These are phyloP conservation scores for Tachypleus tridentatus DNA, from an alignment of 1,140 invertebrate species.

Conservation along the genomic window DNA sequence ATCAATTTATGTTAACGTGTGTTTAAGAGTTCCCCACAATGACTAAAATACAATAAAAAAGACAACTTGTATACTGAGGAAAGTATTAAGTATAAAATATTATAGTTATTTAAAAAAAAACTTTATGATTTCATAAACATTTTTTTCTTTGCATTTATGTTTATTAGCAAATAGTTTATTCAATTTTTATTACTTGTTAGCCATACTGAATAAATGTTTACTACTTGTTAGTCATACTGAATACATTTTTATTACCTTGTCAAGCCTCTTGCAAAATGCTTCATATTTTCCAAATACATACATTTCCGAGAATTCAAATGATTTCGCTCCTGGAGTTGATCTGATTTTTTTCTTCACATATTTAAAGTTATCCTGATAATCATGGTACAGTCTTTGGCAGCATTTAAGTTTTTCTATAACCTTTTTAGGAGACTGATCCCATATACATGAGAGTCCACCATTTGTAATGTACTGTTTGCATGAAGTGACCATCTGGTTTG, in stretches of 20 bases:
- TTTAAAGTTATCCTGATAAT: conserved; percentile 46
- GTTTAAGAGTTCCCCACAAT: too few relatives aligned
- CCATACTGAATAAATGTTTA: too few relatives aligned
- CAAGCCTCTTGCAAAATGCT: conserved; percentile 74
- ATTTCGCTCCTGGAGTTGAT: conserved; percentile 47
- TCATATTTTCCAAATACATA: conserved; percentile 96
- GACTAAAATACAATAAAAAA: too few relatives aligned
- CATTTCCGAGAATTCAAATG: conserved; percentile 87
- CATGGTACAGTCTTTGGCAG: conserved; percentile 68
- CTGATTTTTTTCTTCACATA: conserved; percentile 37
- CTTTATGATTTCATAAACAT: too few relatives aligned
- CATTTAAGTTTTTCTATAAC: conserved; percentile 68
- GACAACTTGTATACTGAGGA: too few relatives aligned
- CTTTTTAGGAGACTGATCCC: conserved; percentile 60
- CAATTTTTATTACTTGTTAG: too few relatives aligned
- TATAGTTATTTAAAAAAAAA: too few relatives aligned
- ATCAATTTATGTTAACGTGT: too few relatives aligned
- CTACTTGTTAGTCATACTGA: too few relatives aligned
- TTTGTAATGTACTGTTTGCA: conserved; percentile 85
- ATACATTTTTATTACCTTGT: conserved; percentile 37
- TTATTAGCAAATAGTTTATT: too few relatives aligned
- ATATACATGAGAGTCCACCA: conserved; percentile 71
- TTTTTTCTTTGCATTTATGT: too few relatives aligned
- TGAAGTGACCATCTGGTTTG: conserved; percentile 93
- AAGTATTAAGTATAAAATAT: too few relatives aligned